Conservation (phyloP, 1,140 invertebrate species). For the Panagrolaimus sp. region DNA sequence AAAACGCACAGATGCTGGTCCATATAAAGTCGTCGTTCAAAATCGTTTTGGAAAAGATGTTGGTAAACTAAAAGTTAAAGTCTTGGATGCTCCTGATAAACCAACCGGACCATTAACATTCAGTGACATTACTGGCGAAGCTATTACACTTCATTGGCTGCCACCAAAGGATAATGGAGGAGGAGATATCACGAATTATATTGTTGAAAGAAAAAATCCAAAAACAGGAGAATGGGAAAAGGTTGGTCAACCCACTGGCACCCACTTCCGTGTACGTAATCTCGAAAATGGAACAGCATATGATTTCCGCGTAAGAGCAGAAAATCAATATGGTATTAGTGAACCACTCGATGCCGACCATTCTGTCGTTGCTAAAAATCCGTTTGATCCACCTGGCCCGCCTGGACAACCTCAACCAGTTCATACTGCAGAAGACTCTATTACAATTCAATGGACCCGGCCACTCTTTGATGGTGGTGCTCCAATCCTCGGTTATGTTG, state of each 20-base stretch:
- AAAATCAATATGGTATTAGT: conserved; percentile 75
- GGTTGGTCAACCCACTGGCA: conserved; percentile 80
- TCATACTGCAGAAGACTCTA: conserved; percentile 92
- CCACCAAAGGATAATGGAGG: conserved; percentile 79
- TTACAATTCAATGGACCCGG: conserved; percentile 88
- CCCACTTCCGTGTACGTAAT: conserved; percentile 81
- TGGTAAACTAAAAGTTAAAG: conserved; percentile 49
- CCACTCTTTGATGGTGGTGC: conserved; percentile 86
- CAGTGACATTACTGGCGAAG: conserved; percentile 89
- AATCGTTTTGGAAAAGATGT: conserved; percentile 60
- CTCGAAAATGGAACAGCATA: conserved; percentile 81
- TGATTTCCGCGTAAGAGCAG: conserved; percentile 93
- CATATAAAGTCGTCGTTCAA: conserved; percentile 84
- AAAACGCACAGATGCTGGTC: conserved; percentile 80
- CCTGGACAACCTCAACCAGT: conserved; percentile 83
- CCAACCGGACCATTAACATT: conserved; percentile 73
- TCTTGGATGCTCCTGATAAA: conserved; percentile 54
- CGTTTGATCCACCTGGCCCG: conserved; percentile 69
- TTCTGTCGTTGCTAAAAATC: conserved; percentile 85
- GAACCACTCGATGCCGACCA: conserved; percentile 80
- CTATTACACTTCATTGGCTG: conserved; percentile 87
- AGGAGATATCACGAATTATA: conserved; percentile 86
- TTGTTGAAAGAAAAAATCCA: conserved; percentile 76
- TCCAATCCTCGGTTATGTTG: conserved; percentile 81
- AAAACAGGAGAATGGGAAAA: conserved; percentile 80